Percentiles rank a stretch among this genome's conserved stretches.
phyloP scores from a whole-genome alignment of 2,797 vertebrate genomes.

The Poecilia picta region DNA sequence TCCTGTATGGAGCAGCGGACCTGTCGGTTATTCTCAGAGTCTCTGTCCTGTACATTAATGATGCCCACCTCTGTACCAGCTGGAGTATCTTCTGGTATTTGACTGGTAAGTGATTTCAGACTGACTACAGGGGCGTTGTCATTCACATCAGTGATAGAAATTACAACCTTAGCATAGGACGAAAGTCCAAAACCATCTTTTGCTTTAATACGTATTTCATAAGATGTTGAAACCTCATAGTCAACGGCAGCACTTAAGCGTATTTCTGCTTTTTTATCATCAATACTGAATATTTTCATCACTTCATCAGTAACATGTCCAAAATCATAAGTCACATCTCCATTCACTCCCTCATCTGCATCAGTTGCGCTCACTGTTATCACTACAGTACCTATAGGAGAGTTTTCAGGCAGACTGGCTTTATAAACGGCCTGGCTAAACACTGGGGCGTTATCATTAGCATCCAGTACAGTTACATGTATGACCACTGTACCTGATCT shows the following conservation, averaged over 20 bases:
- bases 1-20: no score
- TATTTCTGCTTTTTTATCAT: no score
- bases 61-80: no score
- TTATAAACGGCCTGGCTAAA: slow-evolving; percentile 42
- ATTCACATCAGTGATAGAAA: slow-evolving; percentile 52
- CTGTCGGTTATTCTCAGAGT: no score
- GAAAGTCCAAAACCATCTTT: slow-evolving; percentile 76
- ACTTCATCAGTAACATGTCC: slow-evolving; percentile 40
- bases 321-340: slow-evolving; percentile 33
- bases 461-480: slow-evolving; percentile 55
- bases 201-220: slow-evolving; percentile 77
- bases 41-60: no score
- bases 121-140: slow-evolving; percentile 40
- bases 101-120: slow-evolving; percentile 74
- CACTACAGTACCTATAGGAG: slow-evolving; percentile 51
- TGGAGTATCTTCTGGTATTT: background rate
- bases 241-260: slow-evolving; percentile 66
- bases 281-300: no score
- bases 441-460: slow-evolving; percentile 60
- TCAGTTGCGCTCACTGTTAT: slow-evolving; percentile 64
- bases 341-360: slow-evolving; percentile 68
- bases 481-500: slow-evolving; percentile 53
- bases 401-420: slow-evolving; percentile 67
- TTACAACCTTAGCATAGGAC: slow-evolving; percentile 62
- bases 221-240: slow-evolving; percentile 67